Evolutionary conservation across 1,140 invertebrate genomes (phyloP), one percentile per base, ranked within the genome.

Genomic region (Patella vulgata): DNA sequence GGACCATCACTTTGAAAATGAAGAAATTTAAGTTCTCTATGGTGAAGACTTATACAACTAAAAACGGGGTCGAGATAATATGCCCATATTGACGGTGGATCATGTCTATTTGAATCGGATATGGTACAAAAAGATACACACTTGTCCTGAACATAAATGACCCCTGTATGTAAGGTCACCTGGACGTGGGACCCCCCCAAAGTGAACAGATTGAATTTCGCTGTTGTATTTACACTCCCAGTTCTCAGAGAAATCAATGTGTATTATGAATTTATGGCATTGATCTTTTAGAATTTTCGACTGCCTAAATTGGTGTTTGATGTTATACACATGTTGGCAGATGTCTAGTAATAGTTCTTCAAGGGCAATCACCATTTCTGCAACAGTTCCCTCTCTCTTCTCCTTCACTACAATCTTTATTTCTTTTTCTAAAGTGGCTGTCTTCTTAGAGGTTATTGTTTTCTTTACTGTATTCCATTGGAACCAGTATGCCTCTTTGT

Each of bases 171-270:
- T 12, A 70, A 30, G 31, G 59, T 56, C 28, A 43, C 46, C 50
- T 70, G 64, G 40, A 56, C 9, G n/a, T 64, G 48, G 17, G 50
- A 55, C n/a, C 3, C 27, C 64, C 8, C 59, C 59, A 60, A 68
- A 70, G 40, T 70, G 68, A 0, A 59, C 44, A 30, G 19, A 43
- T 40, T 70, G 68, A n/a, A 70, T 67, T 63, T 65, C 64, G 9
- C 23, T 44, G 4, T 21, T 27, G 53, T 67, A 55, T 42, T 67
- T 63, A 33, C 51, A 63, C 19, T 46, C 39, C 31, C 68, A 70
- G 51, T 70, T 68, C 47, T 67, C 68, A 33, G 58, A 63, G 40
- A 68, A 68, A 39, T 68, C 64, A 3, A 67, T 42, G 19, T 66
- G 63, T 9, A 66, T 5, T 14, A 61, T 21, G n/a, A n/a, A n/a